Percentiles rank a stretch among this genome's conserved stretches.
Conservation (phyloP, 2,113 vertebrate genomes). For the Thermophis baileyi region DNA sequence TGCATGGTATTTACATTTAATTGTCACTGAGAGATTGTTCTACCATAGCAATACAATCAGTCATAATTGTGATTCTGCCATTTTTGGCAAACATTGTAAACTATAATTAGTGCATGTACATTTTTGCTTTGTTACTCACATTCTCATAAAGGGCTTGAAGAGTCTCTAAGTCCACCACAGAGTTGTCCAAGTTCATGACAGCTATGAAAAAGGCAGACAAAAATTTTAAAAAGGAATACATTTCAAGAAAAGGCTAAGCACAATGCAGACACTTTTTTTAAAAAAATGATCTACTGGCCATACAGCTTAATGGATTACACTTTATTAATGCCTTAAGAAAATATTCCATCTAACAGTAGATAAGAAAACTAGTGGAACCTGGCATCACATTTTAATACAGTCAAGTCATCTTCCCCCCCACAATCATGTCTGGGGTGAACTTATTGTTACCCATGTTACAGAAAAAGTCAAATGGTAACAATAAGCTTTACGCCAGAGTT, state of each 20-base stretch:
- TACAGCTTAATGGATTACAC: constrained; percentile 34
- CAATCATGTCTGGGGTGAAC: constrained; percentile 30
- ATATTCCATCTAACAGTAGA: background rate
- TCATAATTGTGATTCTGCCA: background rate
- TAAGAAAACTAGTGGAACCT: constrained; percentile 34
- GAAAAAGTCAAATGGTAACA: constrained; percentile 54
- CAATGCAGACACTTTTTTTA: constrained; percentile 21
- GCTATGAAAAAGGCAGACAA: constrained; percentile 68
- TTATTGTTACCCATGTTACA: constrained; percentile 14
- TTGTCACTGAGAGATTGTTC: background rate
- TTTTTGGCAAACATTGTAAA: background rate
- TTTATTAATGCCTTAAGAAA: constrained; percentile 35
- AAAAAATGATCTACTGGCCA: constrained; percentile 28
- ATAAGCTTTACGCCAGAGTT: constrained; percentile 55
- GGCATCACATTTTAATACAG: constrained; percentile 54
- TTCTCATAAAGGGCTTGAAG: constrained; percentile 97
- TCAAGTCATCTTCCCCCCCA: constrained; percentile 39
- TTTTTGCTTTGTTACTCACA: constrained; percentile 77
- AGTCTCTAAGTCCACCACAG: constrained; percentile 94
- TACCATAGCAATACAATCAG: background rate
- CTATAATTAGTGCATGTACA: constrained; percentile 29
- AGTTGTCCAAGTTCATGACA: constrained; percentile 94
- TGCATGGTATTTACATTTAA: background rate
- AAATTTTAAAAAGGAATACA: constrained; percentile 46
- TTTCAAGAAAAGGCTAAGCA: constrained; percentile 36